These are phyloP conservation scores for Chalcosyrphus nemorum DNA, from an alignment of 2,888 invertebrate species.

Conservation along the genomic window DNA sequence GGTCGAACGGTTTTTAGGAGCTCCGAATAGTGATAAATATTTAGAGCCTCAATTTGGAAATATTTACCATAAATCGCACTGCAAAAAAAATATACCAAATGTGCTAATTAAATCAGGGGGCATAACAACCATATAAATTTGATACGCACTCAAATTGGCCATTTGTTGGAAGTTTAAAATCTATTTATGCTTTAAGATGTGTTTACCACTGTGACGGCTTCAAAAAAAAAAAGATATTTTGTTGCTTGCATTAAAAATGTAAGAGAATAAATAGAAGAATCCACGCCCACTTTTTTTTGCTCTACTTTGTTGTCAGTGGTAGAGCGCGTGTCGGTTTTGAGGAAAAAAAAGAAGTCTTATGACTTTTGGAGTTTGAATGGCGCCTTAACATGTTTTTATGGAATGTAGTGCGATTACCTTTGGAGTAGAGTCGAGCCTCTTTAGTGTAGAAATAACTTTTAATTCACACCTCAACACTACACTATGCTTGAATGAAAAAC, in stretches of 20 bases:
- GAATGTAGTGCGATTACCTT: background rate
- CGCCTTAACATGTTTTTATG: background rate
- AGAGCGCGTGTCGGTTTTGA: conserved; percentile 3
- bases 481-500: too few relatives aligned
- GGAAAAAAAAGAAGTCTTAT: background rate
- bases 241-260: background rate
- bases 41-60: conserved; percentile 11
- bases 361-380: background rate
- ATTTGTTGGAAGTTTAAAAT: background rate
- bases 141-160: background rate
- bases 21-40: background rate
- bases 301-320: background rate
- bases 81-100: background rate
- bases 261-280: background rate
- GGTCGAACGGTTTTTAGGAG: background rate
- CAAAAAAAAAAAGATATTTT: background rate
- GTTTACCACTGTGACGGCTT: background rate
- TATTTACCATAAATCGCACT: background rate
- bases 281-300: conserved; percentile 20
- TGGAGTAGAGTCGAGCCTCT: background rate
- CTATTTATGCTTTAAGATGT: background rate
- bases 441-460: background rate
- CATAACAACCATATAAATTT: conserved; percentile 11
- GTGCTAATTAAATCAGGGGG: conserved; percentile 37
- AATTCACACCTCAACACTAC: too few relatives aligned